Base-by-base conservation (phyloP, 1,140 invertebrate species). In the Caenorhabditis inopinata region DNA sequence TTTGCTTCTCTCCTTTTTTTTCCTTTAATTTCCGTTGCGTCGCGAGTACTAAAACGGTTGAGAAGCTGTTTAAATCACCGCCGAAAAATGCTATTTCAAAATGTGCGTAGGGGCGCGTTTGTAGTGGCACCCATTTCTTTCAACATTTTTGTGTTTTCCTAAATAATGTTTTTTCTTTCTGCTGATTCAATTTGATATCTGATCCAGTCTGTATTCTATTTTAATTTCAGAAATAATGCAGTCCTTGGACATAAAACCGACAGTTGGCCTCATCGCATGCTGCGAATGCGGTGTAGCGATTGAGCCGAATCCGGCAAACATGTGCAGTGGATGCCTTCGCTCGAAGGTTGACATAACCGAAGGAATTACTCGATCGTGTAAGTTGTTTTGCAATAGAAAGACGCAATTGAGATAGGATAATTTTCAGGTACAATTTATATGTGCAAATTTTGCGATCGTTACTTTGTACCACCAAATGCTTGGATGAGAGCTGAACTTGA, bases 261-360 rank as follows among this genome's bases (percentile, higher is more conserved):
- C 80, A n/a, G 75, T 78, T 23, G 86, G 84, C 1, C 48, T 75
- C 27, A 86, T 87, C 74, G 86, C 86, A 11, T 92, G 92, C 85
- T 92, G 92, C 85, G 88, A 91, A 58, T 92, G 92, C 89, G 92
- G 92, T 21, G 88, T 88, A 16, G 85, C 89, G 27, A 92, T 99
- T 49, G 93, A 95, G 83, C 93, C 97, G 42, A 99, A 99, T 91
- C 94, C 95, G 7, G 92, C 95, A 2, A 98, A 98, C 89, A 98
- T 97, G 94, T 99, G 97, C 89, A 93, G 96, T 0, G 93, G 92
- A 23, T 99, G 97, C 91, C 90, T 99, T 16, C 91, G 96, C 45
- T 93, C 93, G 42, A 91, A 93, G 87, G 93, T 98, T 16, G 96
- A 99, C 87, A 98, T 99, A 46, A 96, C 95, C 25, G 95, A 96